Percentiles rank a stretch among this genome's conserved stretches.
These are phyloP conservation scores for Piprites chloris DNA, from an alignment of 2,113 vertebrate species.

Conservation along the genomic window DNA sequence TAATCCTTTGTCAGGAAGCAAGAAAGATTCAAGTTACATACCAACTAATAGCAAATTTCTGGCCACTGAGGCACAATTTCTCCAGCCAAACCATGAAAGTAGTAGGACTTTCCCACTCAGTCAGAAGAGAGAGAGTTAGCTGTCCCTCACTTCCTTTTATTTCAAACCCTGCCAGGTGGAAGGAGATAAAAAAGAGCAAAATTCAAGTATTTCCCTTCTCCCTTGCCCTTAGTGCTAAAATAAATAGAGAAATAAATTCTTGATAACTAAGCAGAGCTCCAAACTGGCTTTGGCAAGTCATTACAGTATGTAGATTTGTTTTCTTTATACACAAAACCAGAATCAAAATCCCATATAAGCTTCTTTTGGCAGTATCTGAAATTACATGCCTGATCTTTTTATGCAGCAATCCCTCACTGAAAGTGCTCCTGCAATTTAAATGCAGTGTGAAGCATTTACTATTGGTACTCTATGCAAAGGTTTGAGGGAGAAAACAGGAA, in stretches of 20 bases:
- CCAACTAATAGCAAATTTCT: neutral
- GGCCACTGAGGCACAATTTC: neutral
- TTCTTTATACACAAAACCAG: constrained; percentile 59
- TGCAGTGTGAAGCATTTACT: constrained; percentile 55
- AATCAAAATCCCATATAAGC: constrained; percentile 66
- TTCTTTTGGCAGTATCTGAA: constrained; percentile 63
- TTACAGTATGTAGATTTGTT: constrained; percentile 71
- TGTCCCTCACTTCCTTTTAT: neutral
- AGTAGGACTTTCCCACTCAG: neutral
- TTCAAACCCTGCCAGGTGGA: neutral
- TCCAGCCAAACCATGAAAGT: neutral
- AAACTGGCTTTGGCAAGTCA: constrained; percentile 41
- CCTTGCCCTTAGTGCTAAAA: neutral
- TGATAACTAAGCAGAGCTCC: constrained; percentile 25
- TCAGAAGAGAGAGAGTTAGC: neutral
- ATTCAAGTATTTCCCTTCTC: constrained; percentile 6
- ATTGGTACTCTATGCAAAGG: constrained; percentile 27
- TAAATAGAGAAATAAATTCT: constrained; percentile 61
- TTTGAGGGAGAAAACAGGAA: constrained; percentile 56
- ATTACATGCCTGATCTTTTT: constrained; percentile 70
- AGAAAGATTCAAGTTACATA: neutral
- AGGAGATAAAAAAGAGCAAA: constrained; percentile 3
- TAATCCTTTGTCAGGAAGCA: neutral
- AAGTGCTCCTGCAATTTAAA: constrained; percentile 69
- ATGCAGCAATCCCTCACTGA: constrained; percentile 40